Evolutionary conservation across 2,888 invertebrate genomes (phyloP).

Genomic region (Clostera curtula): DNA sequence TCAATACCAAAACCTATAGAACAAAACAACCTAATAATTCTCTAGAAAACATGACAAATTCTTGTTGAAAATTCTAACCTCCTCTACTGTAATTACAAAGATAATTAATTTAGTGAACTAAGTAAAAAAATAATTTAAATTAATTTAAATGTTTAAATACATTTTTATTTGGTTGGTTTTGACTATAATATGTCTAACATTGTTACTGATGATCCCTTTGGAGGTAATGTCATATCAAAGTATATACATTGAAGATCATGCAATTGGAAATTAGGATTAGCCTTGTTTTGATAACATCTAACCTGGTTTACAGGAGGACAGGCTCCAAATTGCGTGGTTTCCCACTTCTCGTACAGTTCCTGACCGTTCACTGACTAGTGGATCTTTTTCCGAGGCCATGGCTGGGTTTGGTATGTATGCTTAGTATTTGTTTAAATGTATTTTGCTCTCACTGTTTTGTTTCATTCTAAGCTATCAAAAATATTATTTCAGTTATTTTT

Average conservation of each 20-base stretch:
- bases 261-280: no score
- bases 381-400: conserved; percentile 64
- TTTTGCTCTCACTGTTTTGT: background rate
- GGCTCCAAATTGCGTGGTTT: conserved; percentile 95
- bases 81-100: no score
- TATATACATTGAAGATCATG: no score
- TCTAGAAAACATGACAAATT: background rate
- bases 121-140: no score
- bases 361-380: conserved; percentile 62
- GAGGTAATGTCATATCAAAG: no score
- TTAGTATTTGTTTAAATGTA: background rate
- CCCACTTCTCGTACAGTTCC: conserved; percentile 84
- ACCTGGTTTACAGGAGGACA: conserved; percentile 99
- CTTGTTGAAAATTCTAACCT: background rate
- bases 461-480: no score
- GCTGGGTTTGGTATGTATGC: background rate
- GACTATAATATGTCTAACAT: no score
- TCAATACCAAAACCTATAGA: conserved; percentile 97
- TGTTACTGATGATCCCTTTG: no score
- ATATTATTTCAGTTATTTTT: no score
- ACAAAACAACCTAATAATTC: conserved; percentile 12
- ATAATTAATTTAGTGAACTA: no score
- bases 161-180: no score
- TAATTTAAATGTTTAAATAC: no score
- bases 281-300: conserved; percentile 12